phyloP scores from a whole-genome alignment of 2,113 vertebrate genomes.

The Sinocyclocheilus rhinocerous region DNA sequence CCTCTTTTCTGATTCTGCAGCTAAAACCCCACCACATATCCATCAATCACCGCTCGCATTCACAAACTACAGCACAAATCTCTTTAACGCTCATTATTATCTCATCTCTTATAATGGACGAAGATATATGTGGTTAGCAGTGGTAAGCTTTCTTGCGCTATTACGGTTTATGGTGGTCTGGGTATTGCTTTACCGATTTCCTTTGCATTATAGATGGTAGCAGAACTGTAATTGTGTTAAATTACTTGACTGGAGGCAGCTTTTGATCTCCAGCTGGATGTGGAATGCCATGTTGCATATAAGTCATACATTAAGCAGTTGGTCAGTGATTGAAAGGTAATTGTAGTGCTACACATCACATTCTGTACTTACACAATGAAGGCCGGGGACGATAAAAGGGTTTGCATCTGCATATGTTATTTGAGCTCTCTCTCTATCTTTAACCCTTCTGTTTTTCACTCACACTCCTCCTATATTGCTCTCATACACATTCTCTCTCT shows the following conservation, averaged over 20 bases:
- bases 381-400: not conserved
- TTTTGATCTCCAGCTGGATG: constrained; percentile 68
- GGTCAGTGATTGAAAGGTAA: constrained; percentile 74
- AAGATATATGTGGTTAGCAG: constrained; percentile 34
- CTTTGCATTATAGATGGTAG: constrained; percentile 42
- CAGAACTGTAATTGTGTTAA: constrained; percentile 67
- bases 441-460: constrained; percentile 16
- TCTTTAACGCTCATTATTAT: constrained; percentile 11
- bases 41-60: constrained; percentile 2
- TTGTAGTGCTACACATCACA: constrained; percentile 72
- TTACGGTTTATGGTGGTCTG: constrained; percentile 27
- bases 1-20: not conserved
- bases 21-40: not conserved
- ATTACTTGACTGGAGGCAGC: constrained; percentile 69
- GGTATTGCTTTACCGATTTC: constrained; percentile 44
- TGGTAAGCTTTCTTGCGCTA: constrained; percentile 30
- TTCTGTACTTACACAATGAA: constrained; percentile 46
- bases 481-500: not conserved
- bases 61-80: constrained; percentile 20
- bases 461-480: not conserved
- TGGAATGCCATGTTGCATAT: constrained; percentile 70
- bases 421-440: not conserved
- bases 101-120: constrained; percentile 18
- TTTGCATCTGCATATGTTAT: constrained; percentile 15
- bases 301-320: constrained; percentile 74